Evolutionary conservation across 2,888 invertebrate genomes (phyloP).

Genomic region (Tupiocoris notatus): DNA sequence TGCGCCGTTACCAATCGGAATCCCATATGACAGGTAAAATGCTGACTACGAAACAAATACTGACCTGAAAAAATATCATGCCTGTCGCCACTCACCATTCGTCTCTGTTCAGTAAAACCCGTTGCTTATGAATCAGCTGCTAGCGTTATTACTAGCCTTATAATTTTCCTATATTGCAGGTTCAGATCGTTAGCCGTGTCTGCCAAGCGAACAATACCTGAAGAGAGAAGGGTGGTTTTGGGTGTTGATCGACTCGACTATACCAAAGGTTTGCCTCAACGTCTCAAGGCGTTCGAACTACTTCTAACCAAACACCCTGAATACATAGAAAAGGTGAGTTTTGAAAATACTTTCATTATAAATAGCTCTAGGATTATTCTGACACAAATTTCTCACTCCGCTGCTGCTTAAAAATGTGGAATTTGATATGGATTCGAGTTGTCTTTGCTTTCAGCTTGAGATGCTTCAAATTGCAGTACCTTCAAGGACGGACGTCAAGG

Average conservation of each 20-base stretch:
- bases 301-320: conserved; percentile 80
- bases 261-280: conserved; percentile 83
- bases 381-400: too few relatives aligned
- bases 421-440: too few relatives aligned
- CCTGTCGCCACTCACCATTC: too few relatives aligned
- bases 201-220: conserved; percentile 62
- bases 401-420: too few relatives aligned
- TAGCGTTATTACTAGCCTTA: too few relatives aligned
- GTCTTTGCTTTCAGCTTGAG: conserved; percentile 59
- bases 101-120: too few relatives aligned
- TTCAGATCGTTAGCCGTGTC: conserved; percentile 77
- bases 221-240: conserved; percentile 66
- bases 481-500: conserved; percentile 84
- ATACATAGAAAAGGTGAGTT: conserved; percentile 80
- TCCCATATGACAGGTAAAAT: neutral
- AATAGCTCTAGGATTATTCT: neutral
- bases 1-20: conserved; percentile 82
- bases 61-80: too few relatives aligned
- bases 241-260: conserved; percentile 89
- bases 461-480: conserved; percentile 84
- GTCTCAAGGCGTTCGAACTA: conserved; percentile 78
- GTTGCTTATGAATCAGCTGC: neutral
- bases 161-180: too few relatives aligned
- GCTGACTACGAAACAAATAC: too few relatives aligned
- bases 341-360: too few relatives aligned